phyloP scores from a whole-genome alignment of 53 echinoderm and acorn worm species.

The Patiria pectinifera region DNA sequence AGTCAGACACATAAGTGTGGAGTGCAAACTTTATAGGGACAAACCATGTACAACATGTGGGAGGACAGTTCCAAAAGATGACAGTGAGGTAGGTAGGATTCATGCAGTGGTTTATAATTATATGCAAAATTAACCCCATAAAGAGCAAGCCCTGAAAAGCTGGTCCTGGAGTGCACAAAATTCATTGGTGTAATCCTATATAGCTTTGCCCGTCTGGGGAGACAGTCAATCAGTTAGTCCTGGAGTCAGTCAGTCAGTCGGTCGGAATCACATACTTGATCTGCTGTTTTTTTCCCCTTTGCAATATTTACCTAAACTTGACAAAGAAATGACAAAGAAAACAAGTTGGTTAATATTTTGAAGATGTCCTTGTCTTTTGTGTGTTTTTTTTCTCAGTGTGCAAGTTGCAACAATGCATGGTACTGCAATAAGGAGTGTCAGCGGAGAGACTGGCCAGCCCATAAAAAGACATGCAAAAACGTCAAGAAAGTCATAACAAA shows the following conservation, averaged over 20 bases:
- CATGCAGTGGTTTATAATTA: background rate
- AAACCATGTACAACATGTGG: conserved; percentile 28
- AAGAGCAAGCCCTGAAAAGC: too few species aligned
- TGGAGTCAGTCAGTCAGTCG: too few species aligned
- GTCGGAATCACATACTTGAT: too few species aligned
- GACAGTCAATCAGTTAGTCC: too few species aligned
- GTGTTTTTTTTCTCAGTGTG: conserved; percentile 30
- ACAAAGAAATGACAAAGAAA: background rate
- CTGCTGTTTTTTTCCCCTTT: too few species aligned
- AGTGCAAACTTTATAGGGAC: conserved; percentile 30
- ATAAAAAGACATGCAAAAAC: conserved; percentile 35
- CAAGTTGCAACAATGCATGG: conserved; percentile 17
- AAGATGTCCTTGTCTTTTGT: background rate
- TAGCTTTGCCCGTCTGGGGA: too few species aligned
- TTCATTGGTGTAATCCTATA: too few species aligned
- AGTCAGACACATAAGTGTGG: conserved; percentile 10
- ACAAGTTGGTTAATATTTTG: background rate
- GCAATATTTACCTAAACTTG: background rate
- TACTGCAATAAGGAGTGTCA: conserved; percentile 63
- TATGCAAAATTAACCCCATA: too few species aligned
- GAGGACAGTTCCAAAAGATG: background rate
- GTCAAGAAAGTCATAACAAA: background rate
- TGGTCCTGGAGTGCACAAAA: too few species aligned
- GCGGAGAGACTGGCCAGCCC: conserved; percentile 26
- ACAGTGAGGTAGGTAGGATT: background rate